Evolutionary conservation across 2,888 invertebrate genomes (phyloP).

Genomic region (Lepas anatifera): DNA sequence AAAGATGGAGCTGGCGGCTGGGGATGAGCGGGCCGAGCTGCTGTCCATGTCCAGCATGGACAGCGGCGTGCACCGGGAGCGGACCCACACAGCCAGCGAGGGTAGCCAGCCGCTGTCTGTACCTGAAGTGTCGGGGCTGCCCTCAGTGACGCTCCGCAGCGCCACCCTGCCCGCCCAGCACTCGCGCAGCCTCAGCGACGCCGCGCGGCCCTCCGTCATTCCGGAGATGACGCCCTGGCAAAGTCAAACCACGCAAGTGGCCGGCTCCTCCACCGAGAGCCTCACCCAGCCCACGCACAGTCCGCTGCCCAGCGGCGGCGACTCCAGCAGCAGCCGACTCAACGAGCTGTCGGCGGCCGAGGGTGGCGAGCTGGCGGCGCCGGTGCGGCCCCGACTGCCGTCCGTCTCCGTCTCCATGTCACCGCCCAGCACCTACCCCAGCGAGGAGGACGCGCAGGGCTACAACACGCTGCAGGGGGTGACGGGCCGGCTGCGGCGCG

Average conservation of each 20-base stretch:
- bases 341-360: background rate
- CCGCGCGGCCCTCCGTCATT: background rate
- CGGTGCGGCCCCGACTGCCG: background rate
- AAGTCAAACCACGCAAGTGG: conserved; percentile 1
- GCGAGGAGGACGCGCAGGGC: conserved; percentile 7
- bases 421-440: background rate
- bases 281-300: background rate
- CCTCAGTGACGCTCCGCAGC: background rate
- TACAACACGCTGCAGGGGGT: background rate
- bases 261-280: background rate
- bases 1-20: background rate
- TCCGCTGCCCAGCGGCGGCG: background rate
- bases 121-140: background rate
- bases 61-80: too few species aligned
- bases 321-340: background rate
- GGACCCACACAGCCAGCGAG: background rate
- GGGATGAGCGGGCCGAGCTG: background rate
- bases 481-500: conserved; percentile 28
- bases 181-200: background rate
- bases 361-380: background rate
- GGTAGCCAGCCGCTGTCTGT: background rate
- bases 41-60: background rate
- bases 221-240: background rate
- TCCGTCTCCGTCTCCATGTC: background rate
- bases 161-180: background rate